Base-by-base conservation (phyloP, 1,140 invertebrate species). In the Mactra quadrangularis region DNA sequence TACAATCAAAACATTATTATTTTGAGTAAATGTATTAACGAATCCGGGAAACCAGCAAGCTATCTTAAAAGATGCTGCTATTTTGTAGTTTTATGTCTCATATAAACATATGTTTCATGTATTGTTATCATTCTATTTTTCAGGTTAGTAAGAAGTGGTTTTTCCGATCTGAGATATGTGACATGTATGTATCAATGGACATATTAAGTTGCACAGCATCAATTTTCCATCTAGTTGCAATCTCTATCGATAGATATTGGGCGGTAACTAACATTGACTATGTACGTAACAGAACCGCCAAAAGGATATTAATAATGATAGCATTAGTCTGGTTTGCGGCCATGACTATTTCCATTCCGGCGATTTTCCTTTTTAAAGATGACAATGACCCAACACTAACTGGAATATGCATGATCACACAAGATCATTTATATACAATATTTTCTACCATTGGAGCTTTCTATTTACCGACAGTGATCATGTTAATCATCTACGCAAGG, bases 211-310 rank as follows among this genome's bases (percentile, higher is more conserved):
- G 98, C 93, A 98, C 97, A 0, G 97, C 97, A 7, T 97, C 96
- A 33, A 99, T 99, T 88, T 94, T 98, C 4, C 97, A 99, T 93
- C 94, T 99, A n/a, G 96, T 98, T 13, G 97, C 97, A 78, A 98
- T 99, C 82, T 97, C 97, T 53, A 93, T 98, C n/a, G 97, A 98
- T 94, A 96, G 97, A 91, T 99, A 98, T 93, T 98, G 97, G 97
- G 97, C 97, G 71, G 97, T 99, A 85, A 98, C 97, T 53, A 96
- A 98, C 92, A 96, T 99, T 74, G 97, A 98, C 94, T 99, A 99
- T 94, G 97, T 98, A 88, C 96, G 97, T 92, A 96, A 96, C 53
- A 94, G 97, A 87, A 97, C 96, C 89, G 95, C 96, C 57, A 88
- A 88, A 77, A 94, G 95, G 86, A 99, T 99, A 88, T 96, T 97